Conservation (phyloP, 1,140 invertebrate species). For the Rhopalosiphum padi region DNA sequence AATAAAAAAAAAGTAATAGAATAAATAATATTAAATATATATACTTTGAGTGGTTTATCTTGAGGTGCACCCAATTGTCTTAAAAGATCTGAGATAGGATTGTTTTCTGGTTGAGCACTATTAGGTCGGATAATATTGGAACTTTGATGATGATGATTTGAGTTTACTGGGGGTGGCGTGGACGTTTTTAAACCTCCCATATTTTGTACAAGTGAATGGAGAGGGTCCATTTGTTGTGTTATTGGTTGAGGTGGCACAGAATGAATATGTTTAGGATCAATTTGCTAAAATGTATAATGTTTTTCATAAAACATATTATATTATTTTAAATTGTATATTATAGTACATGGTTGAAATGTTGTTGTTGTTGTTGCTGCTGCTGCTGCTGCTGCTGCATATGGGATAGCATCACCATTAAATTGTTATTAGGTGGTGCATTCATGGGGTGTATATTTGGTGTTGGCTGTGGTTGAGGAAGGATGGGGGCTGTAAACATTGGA, state of each 20-base stretch:
- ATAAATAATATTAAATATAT: neutral
- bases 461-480: conserved; percentile 44
- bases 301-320: neutral
- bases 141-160: conserved; percentile 35
- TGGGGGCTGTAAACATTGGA: conserved; percentile 60
- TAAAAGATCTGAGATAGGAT: conserved; percentile 67
- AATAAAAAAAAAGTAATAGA: neutral
- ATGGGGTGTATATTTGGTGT: conserved; percentile 52
- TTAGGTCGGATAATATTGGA: conserved; percentile 40
- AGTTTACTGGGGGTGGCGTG: conserved; percentile 26
- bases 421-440: conserved; percentile 59
- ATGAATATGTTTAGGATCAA: conserved; percentile 53
- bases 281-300: conserved; percentile 30
- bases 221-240: conserved; percentile 22
- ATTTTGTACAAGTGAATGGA: conserved; percentile 50
- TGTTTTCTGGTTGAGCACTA: conserved; percentile 62
- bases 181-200: conserved; percentile 54
- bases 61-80: conserved; percentile 64
- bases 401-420: conserved; percentile 59
- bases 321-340: neutral
- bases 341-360: conserved; percentile 56
- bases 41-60: conserved; percentile 62
- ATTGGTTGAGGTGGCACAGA: conserved; percentile 42
- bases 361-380: conserved; percentile 55
- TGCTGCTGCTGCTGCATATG: conserved; percentile 61